phyloP scores from a whole-genome alignment of 2,888 invertebrate species.

The Aplocera efformata region DNA sequence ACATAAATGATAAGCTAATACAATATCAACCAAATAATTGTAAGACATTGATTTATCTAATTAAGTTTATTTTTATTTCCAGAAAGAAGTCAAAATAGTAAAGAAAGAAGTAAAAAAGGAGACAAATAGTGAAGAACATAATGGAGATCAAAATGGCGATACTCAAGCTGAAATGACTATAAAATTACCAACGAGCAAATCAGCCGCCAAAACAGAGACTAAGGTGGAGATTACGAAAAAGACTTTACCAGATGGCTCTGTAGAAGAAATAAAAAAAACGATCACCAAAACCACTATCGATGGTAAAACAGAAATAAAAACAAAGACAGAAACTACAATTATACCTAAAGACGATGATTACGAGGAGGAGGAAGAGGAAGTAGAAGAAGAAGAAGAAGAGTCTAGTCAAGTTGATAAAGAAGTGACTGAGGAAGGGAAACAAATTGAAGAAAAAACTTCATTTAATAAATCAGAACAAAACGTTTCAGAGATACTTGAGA shows the following conservation, averaged over 20 bases:
- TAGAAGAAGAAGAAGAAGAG: constrained; percentile 48
- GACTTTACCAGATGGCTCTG: constrained; percentile 60
- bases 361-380: constrained; percentile 52
- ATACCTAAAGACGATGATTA: constrained; percentile 60
- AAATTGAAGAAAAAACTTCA: constrained; percentile 27
- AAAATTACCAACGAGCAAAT: constrained; percentile 62
- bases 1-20: too few relatives aligned
- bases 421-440: constrained; percentile 32
- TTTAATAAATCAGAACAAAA: constrained; percentile 31
- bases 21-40: neutral
- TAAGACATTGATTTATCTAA: neutral
- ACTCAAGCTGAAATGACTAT: constrained; percentile 56
- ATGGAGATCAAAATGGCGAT: constrained; percentile 61
- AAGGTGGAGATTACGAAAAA: constrained; percentile 66
- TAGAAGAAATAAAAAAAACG: constrained; percentile 68
- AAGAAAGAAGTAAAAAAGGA: constrained; percentile 57
- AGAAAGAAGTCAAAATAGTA: constrained; percentile 63
- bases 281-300: constrained; percentile 69
- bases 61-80: constrained; percentile 40
- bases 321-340: constrained; percentile 65
- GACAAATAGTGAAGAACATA: constrained; percentile 51
- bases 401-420: constrained; percentile 34
- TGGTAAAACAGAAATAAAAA: constrained; percentile 66
- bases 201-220: constrained; percentile 67
- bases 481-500: constrained; percentile 33